Evolutionary conservation across 2,888 invertebrate species (phyloP).

Genomic region (Dichetophora obliterata): DNA sequence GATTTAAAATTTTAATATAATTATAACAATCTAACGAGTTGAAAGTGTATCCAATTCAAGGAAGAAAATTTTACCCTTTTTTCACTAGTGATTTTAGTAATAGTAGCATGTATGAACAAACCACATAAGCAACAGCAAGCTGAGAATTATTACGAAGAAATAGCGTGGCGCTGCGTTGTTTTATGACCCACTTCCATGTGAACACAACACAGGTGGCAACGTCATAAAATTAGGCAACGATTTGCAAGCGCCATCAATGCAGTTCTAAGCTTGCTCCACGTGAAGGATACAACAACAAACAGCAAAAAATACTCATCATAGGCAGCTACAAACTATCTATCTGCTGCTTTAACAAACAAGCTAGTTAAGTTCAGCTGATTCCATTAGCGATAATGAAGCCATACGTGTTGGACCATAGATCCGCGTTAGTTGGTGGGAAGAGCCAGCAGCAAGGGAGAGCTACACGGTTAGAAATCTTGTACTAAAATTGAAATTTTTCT

Average conservation of each 20-base stretch:
- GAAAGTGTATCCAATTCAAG: too few species aligned
- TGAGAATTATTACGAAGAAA: too few species aligned
- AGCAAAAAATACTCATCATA: background rate
- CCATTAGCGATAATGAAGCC: slow-evolving; percentile 39
- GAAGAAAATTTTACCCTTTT: too few species aligned
- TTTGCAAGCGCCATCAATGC: slow-evolving; percentile 16
- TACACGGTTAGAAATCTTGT: too few species aligned
- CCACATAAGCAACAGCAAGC: too few species aligned
- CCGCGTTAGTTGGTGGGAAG: background rate
- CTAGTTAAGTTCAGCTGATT: slow-evolving; percentile 29
- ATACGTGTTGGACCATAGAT: background rate
- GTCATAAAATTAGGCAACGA: slow-evolving; percentile 23
- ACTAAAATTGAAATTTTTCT: too few species aligned
- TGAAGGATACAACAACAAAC: slow-evolving; percentile 8
- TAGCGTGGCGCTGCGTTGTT: background rate
- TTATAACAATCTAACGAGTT: too few species aligned
- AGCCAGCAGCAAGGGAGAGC: background rate
- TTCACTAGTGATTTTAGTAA: too few species aligned
- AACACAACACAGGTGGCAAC: slow-evolving; percentile 23
- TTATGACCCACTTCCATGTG: slow-evolving; percentile 27
- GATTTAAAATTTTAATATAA: too few species aligned
- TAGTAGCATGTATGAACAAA: too few species aligned
- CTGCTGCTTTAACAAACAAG: slow-evolving; percentile 8
- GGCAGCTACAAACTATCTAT: slow-evolving; percentile 4
- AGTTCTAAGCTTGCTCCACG: background rate